Evolutionary conservation across 2,797 vertebrate species (phyloP).

Genomic region (Eurystomus glaucurus): DNA sequence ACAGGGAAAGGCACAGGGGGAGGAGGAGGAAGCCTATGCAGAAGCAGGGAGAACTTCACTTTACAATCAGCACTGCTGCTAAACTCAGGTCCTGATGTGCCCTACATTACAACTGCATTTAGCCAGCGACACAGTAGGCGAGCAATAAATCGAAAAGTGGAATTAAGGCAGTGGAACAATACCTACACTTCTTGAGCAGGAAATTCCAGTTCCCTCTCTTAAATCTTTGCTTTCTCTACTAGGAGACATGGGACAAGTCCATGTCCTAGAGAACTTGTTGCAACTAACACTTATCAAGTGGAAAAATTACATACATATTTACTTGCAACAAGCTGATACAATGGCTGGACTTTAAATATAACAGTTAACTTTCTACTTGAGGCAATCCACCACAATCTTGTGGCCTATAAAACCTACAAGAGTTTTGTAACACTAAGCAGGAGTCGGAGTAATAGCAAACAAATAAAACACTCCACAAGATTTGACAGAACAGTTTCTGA

Average conservation of each 20-base stretch:
- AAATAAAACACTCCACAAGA: background rate
- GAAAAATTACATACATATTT: background rate
- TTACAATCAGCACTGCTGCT: background rate
- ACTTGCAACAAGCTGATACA: background rate
- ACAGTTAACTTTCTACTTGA: background rate
- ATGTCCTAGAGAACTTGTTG: background rate
- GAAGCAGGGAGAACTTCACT: background rate
- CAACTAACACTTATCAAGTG: background rate
- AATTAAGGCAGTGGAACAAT: background rate
- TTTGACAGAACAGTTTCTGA: background rate
- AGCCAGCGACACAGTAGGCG: background rate
- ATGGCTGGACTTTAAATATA: background rate
- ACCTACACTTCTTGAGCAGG: fast-evolving
- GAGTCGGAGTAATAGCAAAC: background rate
- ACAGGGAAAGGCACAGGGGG: background rate
- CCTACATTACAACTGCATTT: fast-evolving
- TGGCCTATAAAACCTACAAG: background rate
- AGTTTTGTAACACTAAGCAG: background rate
- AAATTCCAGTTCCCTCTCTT: background rate
- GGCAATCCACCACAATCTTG: background rate
- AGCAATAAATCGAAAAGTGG: background rate
- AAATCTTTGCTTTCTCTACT: background rate
- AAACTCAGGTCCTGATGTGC: fast-evolving
- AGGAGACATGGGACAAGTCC: background rate
- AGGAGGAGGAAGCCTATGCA: background rate